Evolutionary conservation across 2,888 invertebrate species (phyloP).

Genomic region (Proisotoma minuta): DNA sequence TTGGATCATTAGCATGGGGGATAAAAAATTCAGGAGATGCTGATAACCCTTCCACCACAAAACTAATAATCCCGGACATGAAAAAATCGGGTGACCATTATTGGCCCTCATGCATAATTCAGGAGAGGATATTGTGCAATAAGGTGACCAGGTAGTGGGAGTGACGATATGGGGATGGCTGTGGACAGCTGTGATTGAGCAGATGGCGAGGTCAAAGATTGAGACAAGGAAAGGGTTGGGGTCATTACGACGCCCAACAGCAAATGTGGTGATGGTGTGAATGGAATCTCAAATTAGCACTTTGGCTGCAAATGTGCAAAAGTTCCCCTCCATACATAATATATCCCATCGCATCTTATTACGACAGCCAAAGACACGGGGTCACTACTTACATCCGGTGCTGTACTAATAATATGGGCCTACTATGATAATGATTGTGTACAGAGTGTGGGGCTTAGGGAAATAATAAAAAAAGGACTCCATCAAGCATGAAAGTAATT

Average conservation of each 20-base stretch:
- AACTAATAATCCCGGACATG: not conserved
- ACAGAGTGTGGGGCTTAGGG: not conserved
- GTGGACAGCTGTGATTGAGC: conserved; percentile 9
- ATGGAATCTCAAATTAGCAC: conserved; percentile 48
- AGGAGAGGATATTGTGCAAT: conserved; percentile 1
- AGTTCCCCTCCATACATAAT: not conserved
- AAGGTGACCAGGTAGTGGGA: conserved; percentile 3
- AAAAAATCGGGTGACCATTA: conserved; percentile 1
- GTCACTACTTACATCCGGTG: not conserved
- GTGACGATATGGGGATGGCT: not conserved
- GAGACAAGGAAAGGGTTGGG: conserved; percentile 14
- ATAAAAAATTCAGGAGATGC: conserved; percentile 3
- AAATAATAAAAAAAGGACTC: conserved; percentile 3
- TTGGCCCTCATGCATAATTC: conserved; percentile 14
- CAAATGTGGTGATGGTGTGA: conserved; percentile 45
- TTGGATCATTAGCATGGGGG: conserved; percentile 2
- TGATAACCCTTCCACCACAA: conserved; percentile 2
- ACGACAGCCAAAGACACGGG: not conserved
- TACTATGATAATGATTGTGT: not conserved
- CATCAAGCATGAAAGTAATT: conserved; percentile 3
- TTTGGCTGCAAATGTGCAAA: conserved; percentile 17
- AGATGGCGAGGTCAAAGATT: conserved; percentile 13
- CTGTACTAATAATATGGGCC: not conserved
- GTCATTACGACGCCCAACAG: conserved; percentile 18
- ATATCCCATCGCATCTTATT: not conserved